A percentile compares a stretch with the other conserved stretches of the same genome.
These are phyloP conservation scores for Norana najaformis DNA, from an alignment of 2,888 invertebrate genomes.

Conservation along the genomic window DNA sequence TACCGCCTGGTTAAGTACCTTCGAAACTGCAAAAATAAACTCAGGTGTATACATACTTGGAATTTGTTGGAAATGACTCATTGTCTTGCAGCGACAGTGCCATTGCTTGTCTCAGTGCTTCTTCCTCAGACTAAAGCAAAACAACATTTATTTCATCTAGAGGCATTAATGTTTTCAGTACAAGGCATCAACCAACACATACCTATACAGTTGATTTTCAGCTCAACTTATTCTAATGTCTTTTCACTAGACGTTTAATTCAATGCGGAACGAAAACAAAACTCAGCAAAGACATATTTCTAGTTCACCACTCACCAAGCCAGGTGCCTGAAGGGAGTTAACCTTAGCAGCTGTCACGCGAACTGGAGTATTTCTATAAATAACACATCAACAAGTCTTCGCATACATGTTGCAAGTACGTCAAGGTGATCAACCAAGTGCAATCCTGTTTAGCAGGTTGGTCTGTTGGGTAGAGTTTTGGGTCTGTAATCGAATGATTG, in stretches of 20 bases:
- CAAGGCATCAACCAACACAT: too few species aligned
- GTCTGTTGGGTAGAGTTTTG: too few species aligned
- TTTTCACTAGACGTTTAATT: too few species aligned
- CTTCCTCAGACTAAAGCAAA: conserved; percentile 76
- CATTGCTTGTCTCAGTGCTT: conserved; percentile 83
- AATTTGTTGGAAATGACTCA: conserved; percentile 15
- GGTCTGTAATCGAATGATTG: too few species aligned
- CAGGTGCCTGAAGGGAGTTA: neutral
- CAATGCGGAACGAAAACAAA: too few species aligned
- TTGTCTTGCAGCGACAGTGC: conserved; percentile 52
- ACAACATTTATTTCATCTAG: too few species aligned
- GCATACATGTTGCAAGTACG: neutral
- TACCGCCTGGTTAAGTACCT: too few species aligned
- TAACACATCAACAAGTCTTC: neutral
- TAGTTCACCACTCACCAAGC: neutral
- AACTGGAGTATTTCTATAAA: neutral
- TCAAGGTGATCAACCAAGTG: too few species aligned
- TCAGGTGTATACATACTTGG: conserved; percentile 1
- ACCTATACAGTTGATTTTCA: too few species aligned
- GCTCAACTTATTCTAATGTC: too few species aligned
- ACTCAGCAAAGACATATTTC: neutral
- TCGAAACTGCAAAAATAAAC: neutral
- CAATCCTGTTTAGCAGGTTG: too few species aligned
- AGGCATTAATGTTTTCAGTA: too few species aligned
- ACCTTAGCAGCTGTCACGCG: neutral